phyloP scores from a whole-genome alignment of 2,113 vertebrate species.

The Melanostigma gelatinosum region DNA sequence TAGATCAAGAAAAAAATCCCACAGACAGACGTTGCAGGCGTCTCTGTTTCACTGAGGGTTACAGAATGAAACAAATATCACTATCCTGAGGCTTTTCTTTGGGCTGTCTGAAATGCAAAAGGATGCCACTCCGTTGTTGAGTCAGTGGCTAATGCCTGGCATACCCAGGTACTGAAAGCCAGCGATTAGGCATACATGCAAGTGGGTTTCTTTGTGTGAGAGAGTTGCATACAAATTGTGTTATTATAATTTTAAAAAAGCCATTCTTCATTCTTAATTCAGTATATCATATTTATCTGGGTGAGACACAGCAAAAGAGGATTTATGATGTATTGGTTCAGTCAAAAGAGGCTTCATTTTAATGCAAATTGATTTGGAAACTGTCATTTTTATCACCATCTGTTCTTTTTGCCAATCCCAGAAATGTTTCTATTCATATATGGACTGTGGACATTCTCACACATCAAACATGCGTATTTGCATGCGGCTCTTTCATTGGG shows the following conservation, averaged over 20 bases:
- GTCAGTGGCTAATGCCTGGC: constrained; percentile 36
- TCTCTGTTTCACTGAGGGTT: constrained; percentile 20
- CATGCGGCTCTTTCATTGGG: not conserved
- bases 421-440: not conserved
- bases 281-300: constrained; percentile 15
- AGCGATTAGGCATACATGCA: constrained; percentile 24
- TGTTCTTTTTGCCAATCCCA: not conserved
- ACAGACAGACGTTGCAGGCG: constrained; percentile 25
- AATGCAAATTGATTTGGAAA: constrained; percentile 42
- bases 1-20: constrained; percentile 29
- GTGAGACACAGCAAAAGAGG: not conserved
- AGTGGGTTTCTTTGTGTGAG: not conserved
- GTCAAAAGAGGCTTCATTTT: constrained; percentile 4
- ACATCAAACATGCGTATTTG: not conserved
- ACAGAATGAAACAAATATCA: constrained; percentile 26
- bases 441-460: not conserved
- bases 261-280: constrained; percentile 10
- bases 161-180: constrained; percentile 26
- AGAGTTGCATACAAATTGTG: constrained; percentile 14
- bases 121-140: constrained; percentile 33
- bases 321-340: constrained; percentile 6
- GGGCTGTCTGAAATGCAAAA: constrained; percentile 40
- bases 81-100: constrained; percentile 29
- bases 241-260: not conserved
- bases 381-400: constrained; percentile 4